Conservation (phyloP, 2,888 invertebrate genomes). For the Alitta virens region DNA sequence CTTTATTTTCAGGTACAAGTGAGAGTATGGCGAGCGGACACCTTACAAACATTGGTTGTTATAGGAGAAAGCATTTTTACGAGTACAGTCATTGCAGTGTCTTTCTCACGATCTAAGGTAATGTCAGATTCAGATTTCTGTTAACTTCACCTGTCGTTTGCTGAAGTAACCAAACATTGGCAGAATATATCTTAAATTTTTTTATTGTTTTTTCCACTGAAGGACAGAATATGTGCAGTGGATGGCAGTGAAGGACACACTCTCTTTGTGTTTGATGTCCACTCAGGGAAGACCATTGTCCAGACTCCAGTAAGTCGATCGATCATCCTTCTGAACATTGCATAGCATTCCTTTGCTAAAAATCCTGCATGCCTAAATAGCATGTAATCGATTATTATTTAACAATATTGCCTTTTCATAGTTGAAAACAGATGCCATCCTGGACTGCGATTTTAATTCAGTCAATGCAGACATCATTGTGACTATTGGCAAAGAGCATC, state of each 20-base stretch:
- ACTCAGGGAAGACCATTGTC: slow-evolving; percentile 31
- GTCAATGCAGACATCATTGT: slow-evolving; percentile 40
- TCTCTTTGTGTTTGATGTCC: slow-evolving; percentile 43
- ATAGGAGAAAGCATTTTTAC: slow-evolving; percentile 37
- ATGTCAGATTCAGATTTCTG: neutral
- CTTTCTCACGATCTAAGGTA: slow-evolving; percentile 42
- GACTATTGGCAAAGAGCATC: slow-evolving; percentile 50
- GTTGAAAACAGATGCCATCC: slow-evolving; percentile 42
- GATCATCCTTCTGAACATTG: no score
- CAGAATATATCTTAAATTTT: no score
- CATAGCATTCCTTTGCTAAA: no score
- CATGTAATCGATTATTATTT: no score
- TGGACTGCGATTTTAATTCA: slow-evolving; percentile 43
- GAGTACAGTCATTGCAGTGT: slow-evolving; percentile 39
- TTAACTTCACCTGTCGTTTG: no score
- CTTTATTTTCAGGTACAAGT: slow-evolving; percentile 24
- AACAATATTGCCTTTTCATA: slow-evolving; percentile 18
- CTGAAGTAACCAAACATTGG: no score
- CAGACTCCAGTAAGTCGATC: slow-evolving; percentile 31
- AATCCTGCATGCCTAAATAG: no score
- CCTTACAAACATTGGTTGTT: slow-evolving; percentile 43
- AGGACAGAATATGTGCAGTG: slow-evolving; percentile 44
- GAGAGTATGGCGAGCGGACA: slow-evolving; percentile 50
- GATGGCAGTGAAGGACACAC: slow-evolving; percentile 42
- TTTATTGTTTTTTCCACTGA: neutral